A percentile compares a stretch with the other conserved stretches of the same genome.
Conservation (phyloP, 2,888 invertebrate species). For the Dendrolimus pini region DNA sequence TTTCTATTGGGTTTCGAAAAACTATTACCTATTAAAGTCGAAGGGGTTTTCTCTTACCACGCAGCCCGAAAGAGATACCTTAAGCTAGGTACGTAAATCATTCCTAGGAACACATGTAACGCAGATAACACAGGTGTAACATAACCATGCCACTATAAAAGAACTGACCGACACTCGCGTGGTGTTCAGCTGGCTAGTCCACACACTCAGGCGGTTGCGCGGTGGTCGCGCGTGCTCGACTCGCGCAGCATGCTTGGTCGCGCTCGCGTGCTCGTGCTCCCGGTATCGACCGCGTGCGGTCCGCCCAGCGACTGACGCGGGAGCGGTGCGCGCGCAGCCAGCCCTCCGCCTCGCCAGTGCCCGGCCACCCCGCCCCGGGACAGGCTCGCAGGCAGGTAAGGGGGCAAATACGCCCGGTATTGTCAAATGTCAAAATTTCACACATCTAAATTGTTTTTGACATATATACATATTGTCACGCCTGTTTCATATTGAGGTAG, state of each 20-base stretch:
- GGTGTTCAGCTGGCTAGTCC: conserved; percentile 29
- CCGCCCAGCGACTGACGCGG: conserved; percentile 63
- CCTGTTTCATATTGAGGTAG: too few species aligned
- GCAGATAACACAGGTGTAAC: not conserved
- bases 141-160: not conserved
- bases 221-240: conserved; percentile 55
- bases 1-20: not conserved
- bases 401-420: conserved; percentile 1
- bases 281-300: conserved; percentile 70
- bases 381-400: conserved; percentile 5
- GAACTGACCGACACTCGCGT: conserved; percentile 47
- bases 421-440: not conserved
- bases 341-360: conserved; percentile 19
- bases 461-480: too few species aligned
- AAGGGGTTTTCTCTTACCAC: not conserved
- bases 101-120: not conserved
- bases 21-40: not conserved
- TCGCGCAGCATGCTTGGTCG: conserved; percentile 61
- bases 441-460: too few species aligned
- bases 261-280: conserved; percentile 39
- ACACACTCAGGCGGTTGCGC: conserved; percentile 50
- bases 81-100: not conserved
- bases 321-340: conserved; percentile 60
- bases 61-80: not conserved
- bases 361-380: conserved; percentile 15